A percentile compares a stretch with the other conserved stretches of the same genome.
These are phyloP conservation scores for Stenichneumon culpator DNA, from an alignment of 2,888 invertebrate species.

Conservation along the genomic window DNA sequence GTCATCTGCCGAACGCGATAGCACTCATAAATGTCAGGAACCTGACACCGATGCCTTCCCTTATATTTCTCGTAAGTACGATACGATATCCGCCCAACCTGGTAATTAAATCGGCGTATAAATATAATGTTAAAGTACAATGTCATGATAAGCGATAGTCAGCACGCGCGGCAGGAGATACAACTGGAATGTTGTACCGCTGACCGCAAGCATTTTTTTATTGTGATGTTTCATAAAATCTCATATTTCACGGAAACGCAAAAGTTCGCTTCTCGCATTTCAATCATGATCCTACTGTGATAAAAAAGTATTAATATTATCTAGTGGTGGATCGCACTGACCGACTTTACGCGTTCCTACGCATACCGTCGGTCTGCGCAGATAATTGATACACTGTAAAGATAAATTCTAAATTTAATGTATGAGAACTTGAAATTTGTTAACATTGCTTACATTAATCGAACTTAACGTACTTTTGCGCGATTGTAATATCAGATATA, in stretches of 20 bases:
- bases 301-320: background rate
- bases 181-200: background rate
- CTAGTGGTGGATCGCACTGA: background rate
- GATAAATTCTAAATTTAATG: no score
- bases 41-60: conserved; percentile 94
- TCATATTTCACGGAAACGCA: conserved; percentile 23
- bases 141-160: background rate
- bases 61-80: conserved; percentile 93
- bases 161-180: background rate
- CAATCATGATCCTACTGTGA: background rate
- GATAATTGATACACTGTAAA: background rate
- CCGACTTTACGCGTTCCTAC: no score
- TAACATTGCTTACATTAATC: no score
- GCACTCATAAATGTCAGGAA: conserved; percentile 93
- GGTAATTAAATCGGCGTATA: background rate
- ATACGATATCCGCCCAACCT: background rate
- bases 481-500: no score
- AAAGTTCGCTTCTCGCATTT: background rate
- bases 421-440: no score
- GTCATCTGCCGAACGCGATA: conserved; percentile 94
- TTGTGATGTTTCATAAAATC: background rate
- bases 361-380: background rate
- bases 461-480: no score
- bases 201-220: conserved; percentile 5
- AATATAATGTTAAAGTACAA: background rate